Conservation (phyloP, 2,888 invertebrate species). For the Dioctria linearis region DNA sequence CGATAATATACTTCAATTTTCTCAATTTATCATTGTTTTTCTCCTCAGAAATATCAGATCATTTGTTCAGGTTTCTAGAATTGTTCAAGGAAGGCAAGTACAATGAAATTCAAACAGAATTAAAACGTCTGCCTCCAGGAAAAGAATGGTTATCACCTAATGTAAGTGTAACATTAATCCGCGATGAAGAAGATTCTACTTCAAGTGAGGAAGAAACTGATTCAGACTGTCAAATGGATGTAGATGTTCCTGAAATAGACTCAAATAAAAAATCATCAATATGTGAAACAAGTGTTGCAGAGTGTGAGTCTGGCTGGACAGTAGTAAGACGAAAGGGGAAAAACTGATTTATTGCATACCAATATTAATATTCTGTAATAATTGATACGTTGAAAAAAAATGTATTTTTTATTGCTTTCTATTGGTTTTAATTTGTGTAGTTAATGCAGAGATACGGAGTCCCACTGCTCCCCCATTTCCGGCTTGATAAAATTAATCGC, state of each 20-base stretch:
- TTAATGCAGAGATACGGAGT: no score
- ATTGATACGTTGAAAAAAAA: no score
- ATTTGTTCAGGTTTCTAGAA: constrained; percentile 74
- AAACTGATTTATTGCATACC: not conserved
- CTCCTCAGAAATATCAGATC: constrained; percentile 74
- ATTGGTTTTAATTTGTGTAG: no score
- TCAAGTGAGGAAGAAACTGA: constrained; percentile 68
- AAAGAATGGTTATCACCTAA: constrained; percentile 75
- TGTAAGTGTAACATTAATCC: constrained; percentile 68
- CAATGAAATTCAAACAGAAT: constrained; percentile 74
- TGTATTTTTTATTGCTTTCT: not conserved
- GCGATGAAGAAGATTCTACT: constrained; percentile 67
- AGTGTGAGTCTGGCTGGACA: constrained; percentile 79
- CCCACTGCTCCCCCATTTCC: no score
- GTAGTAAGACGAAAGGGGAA: constrained; percentile 72
- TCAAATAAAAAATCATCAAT: not conserved
- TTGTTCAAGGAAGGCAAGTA: constrained; percentile 74
- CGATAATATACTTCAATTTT: not conserved
- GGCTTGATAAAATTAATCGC: no score
- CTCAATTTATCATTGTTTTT: not conserved
- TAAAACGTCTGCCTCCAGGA: constrained; percentile 75
- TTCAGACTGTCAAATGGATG: constrained; percentile 66
- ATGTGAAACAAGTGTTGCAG: constrained; percentile 54
- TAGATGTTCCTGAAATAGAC: constrained; percentile 59
- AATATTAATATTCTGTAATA: no score